Evolutionary conservation across 2,797 vertebrate genomes (phyloP), one percentile per base, ranked within the genome.

Genomic region (Lithobates sylvaticus): DNA sequence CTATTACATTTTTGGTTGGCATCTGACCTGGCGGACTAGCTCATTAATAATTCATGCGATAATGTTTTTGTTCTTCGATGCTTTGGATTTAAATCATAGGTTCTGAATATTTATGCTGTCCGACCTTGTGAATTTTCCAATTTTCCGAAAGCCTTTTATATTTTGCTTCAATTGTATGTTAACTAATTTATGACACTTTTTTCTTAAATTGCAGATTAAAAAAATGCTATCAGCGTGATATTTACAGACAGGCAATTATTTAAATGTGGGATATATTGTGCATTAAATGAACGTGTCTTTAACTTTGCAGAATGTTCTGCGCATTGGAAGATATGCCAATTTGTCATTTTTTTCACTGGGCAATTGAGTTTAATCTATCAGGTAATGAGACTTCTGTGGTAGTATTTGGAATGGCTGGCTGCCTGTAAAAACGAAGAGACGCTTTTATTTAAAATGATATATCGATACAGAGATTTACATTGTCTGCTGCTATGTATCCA

Each of bases 61-160:
- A 82, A 86, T 81, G 78, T 86, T 81, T 86, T 86, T 81, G 78
- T 76, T 81, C 78, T 82, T 81, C 76, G 61, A 81, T 86, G 78
- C 78, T 81, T 86, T 86, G 64, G 65, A 81, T 86, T 86, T 86
- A 86, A 81, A 76, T 76, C 78, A 76, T 70, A 77, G 72, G 73
- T 76, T 70, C 32, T 86, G 84, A 86, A 86, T 81, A 86, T 86
- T 86, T 81, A 76, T 86, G 84, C 78, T 21, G 36, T 71, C 72
- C 73, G 78, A 81, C 84, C 78, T 86, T 86, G 78, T 76, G 84
- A 76, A 77, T 86, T 82, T 67, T 86, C 67, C 72, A 82, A 75
- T 82, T 81, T 86, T 81, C 44, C 78, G 2, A 47, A 64, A 81
- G 67, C 78, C 78, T 86, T 86, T 86, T 86, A 71, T 86, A 71